Conservation (phyloP, 2,888 invertebrate genomes). For the Caenorhabditis afra region DNA sequence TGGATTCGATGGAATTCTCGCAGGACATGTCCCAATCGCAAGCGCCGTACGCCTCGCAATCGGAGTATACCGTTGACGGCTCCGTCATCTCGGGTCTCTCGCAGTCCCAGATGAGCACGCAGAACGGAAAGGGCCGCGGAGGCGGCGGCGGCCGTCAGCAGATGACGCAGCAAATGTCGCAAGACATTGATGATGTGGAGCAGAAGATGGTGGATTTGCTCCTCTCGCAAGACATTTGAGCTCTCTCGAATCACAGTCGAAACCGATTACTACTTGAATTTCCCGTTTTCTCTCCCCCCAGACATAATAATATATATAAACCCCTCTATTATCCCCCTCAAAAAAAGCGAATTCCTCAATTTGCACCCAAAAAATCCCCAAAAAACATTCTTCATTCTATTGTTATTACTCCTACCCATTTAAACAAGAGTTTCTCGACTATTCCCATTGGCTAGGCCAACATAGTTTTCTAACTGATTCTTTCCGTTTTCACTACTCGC, state of each 20-base stretch:
- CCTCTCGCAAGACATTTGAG: slow-evolving; percentile 64
- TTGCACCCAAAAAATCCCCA: not conserved
- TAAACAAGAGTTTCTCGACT: too few species aligned
- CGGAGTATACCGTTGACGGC: slow-evolving; percentile 19
- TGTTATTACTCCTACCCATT: not conserved
- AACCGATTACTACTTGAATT: not conserved
- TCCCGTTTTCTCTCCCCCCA: too few species aligned
- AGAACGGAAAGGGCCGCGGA: slow-evolving; percentile 8
- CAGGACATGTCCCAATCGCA: slow-evolving; percentile 49
- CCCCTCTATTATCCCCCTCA: too few species aligned
- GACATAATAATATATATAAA: too few species aligned
- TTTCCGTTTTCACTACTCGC: not conserved
- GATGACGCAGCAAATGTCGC: slow-evolving; percentile 51
- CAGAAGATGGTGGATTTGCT: slow-evolving; percentile 67
- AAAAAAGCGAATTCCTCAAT: not conserved
- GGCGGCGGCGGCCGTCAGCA: slow-evolving; percentile 5
- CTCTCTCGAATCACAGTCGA: not conserved
- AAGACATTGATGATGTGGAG: slow-evolving; percentile 67
- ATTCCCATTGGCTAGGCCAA: not conserved
- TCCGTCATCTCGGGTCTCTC: slow-evolving; percentile 57
- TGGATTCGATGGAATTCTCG: slow-evolving; percentile 44
- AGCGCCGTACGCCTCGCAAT: slow-evolving; percentile 6
- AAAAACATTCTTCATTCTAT: not conserved
- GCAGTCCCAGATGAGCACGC: slow-evolving; percentile 33
- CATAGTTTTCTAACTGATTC: not conserved